Evolutionary conservation across 1,140 invertebrate genomes (phyloP), one percentile per base, ranked within the genome.

Genomic region (Belonocnema kinseyi): DNA sequence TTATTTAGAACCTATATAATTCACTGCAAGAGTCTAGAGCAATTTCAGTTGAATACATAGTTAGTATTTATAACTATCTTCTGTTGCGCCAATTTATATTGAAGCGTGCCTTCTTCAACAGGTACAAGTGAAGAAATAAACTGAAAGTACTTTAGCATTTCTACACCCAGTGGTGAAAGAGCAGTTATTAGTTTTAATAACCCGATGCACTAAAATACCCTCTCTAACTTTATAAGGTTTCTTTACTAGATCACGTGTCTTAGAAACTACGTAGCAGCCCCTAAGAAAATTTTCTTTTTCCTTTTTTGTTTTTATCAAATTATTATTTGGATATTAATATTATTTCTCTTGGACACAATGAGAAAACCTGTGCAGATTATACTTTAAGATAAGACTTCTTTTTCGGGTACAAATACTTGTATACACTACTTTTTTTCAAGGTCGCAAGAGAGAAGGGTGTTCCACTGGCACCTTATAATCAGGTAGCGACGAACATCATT

Each of bases 381-480:
- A 33, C 26, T 33, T 33, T 33, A 33, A 5, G 26, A 33, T 33
- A 33, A 33, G 2, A 3, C 26, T 33, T 33, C 26, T 33, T 33
- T 33, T 33, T 12, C 13, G 12, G 50, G 7, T 58, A 46, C 54
- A 74, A 16, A 46, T 76, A 19, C 54, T 53, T 76, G 53, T 40
- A 11, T 54, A 17, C 58, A 26, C 46, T 72, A 74, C 76, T 78
- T 40, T 74, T n/a, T 75, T 82, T 76, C 16, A 77, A 83, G 82
- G 88, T 90, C 14, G 85, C 85, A 11, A 82, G 74, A 33, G 86
- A 84, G 50, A 89, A 86, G 84, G 91, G 91, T 17, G 90, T 90
- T 16, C 91, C 88, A 72, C 82, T 89, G 73, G 80, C 74, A 16
- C 33, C 74, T 5, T 66, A 40, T n/a, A 66, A 66, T 66, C 61